Conservation (phyloP, 53 echinoderm and acorn worm genomes). For the Crossaster papposus region DNA sequence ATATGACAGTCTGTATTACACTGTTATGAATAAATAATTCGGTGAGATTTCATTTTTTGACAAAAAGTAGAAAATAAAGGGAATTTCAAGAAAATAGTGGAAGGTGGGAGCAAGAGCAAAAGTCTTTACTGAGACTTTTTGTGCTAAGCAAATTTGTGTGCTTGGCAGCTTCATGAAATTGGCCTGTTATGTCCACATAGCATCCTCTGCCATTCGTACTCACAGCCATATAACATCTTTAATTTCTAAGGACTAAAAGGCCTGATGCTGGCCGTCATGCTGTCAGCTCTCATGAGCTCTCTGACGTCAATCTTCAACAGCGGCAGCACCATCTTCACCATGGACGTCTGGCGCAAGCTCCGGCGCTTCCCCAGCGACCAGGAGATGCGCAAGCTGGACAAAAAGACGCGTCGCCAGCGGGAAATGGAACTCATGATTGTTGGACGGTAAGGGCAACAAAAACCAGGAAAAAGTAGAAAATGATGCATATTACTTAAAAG, state of each 20-base stretch:
- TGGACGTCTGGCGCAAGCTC: conserved; percentile 92
- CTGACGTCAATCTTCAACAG: conserved; percentile 98
- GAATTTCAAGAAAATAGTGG: no score
- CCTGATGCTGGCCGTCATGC: conserved; percentile 95
- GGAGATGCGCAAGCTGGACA: conserved; percentile 61
- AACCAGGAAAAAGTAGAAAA: background rate
- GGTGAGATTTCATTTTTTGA: no score
- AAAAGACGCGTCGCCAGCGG: conserved; percentile 60
- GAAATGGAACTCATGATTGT: conserved; percentile 93
- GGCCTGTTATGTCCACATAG: no score
- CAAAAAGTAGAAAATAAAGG: no score
- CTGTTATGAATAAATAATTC: no score
- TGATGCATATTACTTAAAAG: background rate
- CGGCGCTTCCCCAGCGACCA: conserved; percentile 75
- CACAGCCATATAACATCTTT: background rate
- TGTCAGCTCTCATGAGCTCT: conserved; percentile 95
- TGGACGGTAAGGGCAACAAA: conserved; percentile 65
- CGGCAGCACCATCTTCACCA: conserved; percentile 92
- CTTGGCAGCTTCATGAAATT: no score
- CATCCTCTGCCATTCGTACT: no score
- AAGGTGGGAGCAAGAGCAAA: no score
- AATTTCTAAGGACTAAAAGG: conserved; percentile 76
- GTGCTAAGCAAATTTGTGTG: no score
- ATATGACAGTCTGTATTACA: no score
- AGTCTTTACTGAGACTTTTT: no score